Evolutionary conservation across 2,113 vertebrate species (phyloP).

Genomic region (Oncorhynchus kisutch): DNA sequence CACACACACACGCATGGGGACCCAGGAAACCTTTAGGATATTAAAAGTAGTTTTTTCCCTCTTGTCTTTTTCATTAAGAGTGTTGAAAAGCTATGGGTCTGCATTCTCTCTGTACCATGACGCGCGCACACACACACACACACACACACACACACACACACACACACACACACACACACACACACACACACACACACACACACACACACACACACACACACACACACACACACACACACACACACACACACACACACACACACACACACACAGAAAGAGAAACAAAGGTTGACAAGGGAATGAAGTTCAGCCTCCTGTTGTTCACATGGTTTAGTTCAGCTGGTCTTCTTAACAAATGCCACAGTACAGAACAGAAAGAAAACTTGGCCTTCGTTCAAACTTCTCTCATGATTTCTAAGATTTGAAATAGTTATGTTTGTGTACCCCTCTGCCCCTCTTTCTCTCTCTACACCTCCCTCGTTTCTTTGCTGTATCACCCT

Average conservation of each 20-base stretch:
- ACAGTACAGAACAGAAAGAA: constrained; percentile 54
- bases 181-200: neutral
- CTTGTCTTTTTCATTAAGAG: constrained; percentile 71
- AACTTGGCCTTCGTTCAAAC: constrained; percentile 64
- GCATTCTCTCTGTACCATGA: constrained; percentile 31
- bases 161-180: neutral
- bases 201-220: neutral
- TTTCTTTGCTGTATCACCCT: neutral
- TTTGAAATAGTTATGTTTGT: constrained; percentile 65
- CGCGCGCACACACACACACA: neutral
- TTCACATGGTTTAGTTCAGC: constrained; percentile 63
- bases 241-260: neutral
- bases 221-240: constrained; percentile 1
- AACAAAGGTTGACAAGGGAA: constrained; percentile 38
- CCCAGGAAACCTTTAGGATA: constrained; percentile 50
- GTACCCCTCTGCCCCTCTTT: constrained; percentile 20
- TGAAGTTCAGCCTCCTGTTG: constrained; percentile 18
- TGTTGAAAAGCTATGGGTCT: constrained; percentile 65
- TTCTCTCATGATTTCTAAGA: constrained; percentile 70
- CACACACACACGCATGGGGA: constrained; percentile 1
- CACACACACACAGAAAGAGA: neutral
- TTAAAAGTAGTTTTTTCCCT: constrained; percentile 61
- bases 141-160: neutral
- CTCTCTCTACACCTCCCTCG: constrained; percentile 15
- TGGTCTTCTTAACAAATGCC: constrained; percentile 68